Evolutionary conservation across 2,797 vertebrate species (phyloP), one percentile per base, ranked within the genome.

Genomic region (Zenarchopterus dispar): DNA sequence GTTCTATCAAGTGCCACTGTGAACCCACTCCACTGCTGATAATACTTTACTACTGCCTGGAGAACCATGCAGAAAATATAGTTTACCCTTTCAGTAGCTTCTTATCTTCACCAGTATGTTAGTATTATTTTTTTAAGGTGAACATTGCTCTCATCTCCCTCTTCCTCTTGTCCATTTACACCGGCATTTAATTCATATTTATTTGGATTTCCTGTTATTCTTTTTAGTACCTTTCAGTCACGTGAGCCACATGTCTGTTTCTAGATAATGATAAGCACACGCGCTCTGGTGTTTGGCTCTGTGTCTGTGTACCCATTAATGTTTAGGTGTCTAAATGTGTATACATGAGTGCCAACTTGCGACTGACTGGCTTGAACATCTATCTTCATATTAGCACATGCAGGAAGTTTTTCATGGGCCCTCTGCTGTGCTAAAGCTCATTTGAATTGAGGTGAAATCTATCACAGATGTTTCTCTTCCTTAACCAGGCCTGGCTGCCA

Each of bases 391-490:
- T 89, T 89, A 88, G 73, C 85, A 87, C 88, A 86, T 84, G 77
- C 81, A 82, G 88, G 84, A 88, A 82, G 84, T 89, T 90, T 92
- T 87, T 91, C 89, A 89, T 76, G 76, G 80, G 81, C 82, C 81
- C 80, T 87, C 78, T 77, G 73, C 84, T 81, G 86, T 91, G 89
- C 90, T 85, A 90, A 80, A 91, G 85, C 91, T 91, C 87, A 88
- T 92, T 92, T 88, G 81, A 85, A 88, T 80, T 62, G 62, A 90
- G 80, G 83, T 89, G 86, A 91, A 91, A 92, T 91, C 86, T 84
- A 84, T 88, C 89, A 89, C 91, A 92, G 90, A 92, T 92, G 90
- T 91, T 91, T 84, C 78, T 79, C 80, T 83, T 77, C 69, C 68
- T 76, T 89, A 74, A 84, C 67, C 81, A 80, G 73, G 80, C 65